Base-by-base conservation (phyloP, 1,140 invertebrate species). In the Hyposmocoma kahamanoa region DNA sequence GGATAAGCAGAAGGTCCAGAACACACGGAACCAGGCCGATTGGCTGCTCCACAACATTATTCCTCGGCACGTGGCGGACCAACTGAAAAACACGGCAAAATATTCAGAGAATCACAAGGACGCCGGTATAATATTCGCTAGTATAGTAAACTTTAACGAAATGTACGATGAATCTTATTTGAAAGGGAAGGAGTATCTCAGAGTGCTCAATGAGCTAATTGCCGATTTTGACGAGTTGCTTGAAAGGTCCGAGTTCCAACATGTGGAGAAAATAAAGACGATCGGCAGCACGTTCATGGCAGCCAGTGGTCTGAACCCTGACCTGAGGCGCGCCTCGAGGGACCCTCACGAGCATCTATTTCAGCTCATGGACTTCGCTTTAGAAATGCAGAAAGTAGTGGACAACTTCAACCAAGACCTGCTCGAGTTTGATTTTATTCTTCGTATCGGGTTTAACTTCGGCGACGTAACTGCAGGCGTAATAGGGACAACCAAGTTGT, bases 201-300 rank as follows among this genome's bases (percentile, higher is more conserved):
- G 97, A 6, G 96, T 99, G 0, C 87, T 99, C 11, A 99, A 99
- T 82, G 97, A 99, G 77, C 86, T 99, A 9, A 97, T 95, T 44
- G 96, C 93, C 0, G 97, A 99, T 82, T 98, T 98, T 74, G 97
- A 99, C 75, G 96, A 98, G 67, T 78, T 99, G 4, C 78, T 99
- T 0, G 92, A 94, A 42, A 89, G 92, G 19, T 86, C 90, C 0
- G 91, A 97, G 56, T 99, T 96, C 67, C 90, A 91, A 28, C 93
- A 95, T 45, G 95, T 99, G 1, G 97, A 98, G 73, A 99, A 99
- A 83, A 99, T 99, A 50, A 99, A 99, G 77, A 99, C 97, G 0
- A 99, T 99, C 50, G 97, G 97, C 2, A 95, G 95, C 54, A 98
- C 97, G 0, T 98, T 97, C 61, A 99, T 99, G 97, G 97, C 97